These are phyloP conservation scores for Zygogramma bicolorata DNA, from an alignment of 2,888 invertebrate species.

Conservation along the genomic window DNA sequence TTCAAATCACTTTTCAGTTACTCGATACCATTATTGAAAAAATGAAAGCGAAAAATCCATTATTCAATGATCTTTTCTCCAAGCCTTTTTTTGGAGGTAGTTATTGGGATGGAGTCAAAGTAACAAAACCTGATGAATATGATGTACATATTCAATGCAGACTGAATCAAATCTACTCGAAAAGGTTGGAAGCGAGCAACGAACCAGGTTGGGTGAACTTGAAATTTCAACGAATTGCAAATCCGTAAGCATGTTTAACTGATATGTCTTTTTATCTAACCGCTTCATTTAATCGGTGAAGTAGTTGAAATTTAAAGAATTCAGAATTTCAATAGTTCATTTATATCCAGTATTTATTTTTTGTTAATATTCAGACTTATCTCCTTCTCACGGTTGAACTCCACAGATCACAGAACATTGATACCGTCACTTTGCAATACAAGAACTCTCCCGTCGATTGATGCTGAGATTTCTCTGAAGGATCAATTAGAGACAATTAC, in stretches of 20 bases:
- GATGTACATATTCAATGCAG: conserved; percentile 67
- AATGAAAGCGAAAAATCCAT: conserved; percentile 37
- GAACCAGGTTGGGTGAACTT: conserved; percentile 26
- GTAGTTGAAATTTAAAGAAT: no score
- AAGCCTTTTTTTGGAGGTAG: conserved; percentile 70
- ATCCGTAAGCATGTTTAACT: conserved; percentile 6
- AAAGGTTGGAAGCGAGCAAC: conserved; percentile 20
- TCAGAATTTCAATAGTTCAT: no score
- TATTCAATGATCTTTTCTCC: conserved; percentile 57
- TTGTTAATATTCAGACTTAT: no score
- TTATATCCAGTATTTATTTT: no score
- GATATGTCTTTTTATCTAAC: no score
- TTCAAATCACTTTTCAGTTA: conserved; percentile 16
- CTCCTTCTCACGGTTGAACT: no score
- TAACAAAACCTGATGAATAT: conserved; percentile 71
- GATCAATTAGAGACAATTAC: no score
- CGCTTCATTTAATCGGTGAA: no score
- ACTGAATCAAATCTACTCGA: background rate
- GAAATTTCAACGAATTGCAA: background rate
- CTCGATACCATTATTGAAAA: conserved; percentile 51
- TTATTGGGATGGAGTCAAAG: conserved; percentile 71
- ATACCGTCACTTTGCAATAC: no score
- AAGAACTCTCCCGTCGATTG: no score
- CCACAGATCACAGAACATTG: no score
- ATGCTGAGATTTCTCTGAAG: no score